Evolutionary conservation across 2,113 vertebrate genomes (phyloP).

Genomic region (Notiomystis cincta): DNA sequence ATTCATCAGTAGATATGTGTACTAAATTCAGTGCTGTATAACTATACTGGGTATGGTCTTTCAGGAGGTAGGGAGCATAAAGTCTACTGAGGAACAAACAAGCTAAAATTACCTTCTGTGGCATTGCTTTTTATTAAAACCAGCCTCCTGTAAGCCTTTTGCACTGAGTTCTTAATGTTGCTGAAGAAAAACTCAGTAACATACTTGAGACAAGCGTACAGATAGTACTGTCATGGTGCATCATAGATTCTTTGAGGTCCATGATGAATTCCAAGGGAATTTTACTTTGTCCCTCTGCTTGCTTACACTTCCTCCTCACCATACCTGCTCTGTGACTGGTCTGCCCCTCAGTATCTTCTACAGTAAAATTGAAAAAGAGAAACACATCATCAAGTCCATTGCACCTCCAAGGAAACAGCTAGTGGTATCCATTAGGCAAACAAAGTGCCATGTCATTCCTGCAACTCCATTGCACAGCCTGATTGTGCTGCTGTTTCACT

Average conservation of each 20-base stretch:
- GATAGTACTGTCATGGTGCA: background rate
- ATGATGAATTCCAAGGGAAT: background rate
- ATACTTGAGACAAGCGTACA: background rate
- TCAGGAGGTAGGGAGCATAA: background rate
- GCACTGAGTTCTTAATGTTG: background rate
- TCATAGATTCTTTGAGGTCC: background rate
- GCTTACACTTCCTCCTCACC: background rate
- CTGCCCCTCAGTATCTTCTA: background rate
- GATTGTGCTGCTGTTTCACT: background rate
- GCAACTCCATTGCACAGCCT: accelerated
- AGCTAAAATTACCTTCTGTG: background rate
- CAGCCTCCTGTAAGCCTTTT: background rate
- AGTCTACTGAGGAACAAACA: background rate
- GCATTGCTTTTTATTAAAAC: background rate
- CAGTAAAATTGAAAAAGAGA: background rate
- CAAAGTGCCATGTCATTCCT: background rate
- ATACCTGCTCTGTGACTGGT: accelerated
- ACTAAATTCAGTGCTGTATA: background rate
- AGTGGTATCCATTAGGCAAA: background rate
- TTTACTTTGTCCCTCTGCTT: background rate
- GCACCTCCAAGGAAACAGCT: background rate
- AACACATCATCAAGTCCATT: background rate
- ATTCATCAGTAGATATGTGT: background rate
- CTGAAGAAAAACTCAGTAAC: background rate
- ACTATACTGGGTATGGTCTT: background rate